Evolutionary conservation across 2,888 invertebrate genomes (phyloP), one percentile per base, ranked within the genome.

Genomic region (Molorchus minor): DNA sequence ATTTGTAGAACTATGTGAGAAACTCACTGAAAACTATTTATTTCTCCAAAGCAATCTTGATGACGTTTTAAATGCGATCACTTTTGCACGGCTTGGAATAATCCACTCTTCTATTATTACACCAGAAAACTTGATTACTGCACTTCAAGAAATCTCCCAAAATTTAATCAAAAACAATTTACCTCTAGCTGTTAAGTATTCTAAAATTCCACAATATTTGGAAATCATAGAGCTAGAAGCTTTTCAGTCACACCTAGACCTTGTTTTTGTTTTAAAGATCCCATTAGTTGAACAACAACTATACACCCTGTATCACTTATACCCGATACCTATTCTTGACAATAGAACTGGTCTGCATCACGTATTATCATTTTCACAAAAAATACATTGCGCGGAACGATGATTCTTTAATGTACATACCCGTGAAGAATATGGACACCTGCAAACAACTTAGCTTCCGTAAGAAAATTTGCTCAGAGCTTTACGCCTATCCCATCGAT

Each of bases 291-390:
- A 35, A 5, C 13, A 35, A 15, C 13, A 13, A n/a, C n/a, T n/a
- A n/a, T n/a, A n/a, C n/a, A n/a, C n/a, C n/a, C n/a, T n/a, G n/a
- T n/a, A n/a, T n/a, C n/a, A n/a, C n/a, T n/a, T n/a, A n/a, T n/a
- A n/a, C n/a, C n/a, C n/a, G n/a, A n/a, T n/a, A n/a, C n/a, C 35
- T 1, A 35, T 35, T 12, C n/a, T 52, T 5, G 30, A 52, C 1
- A 52, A 41, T 16, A 29, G 19, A 41, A 41, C 41, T 16, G 43
- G 33, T 10, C 30, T 33, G 19, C 52, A 41, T 17, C 41, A 52
- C 19, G 12, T 52, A 29, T 12, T 29, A 3, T 41, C 41, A 41
- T 19, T 30, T 30, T 41, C 19, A 4, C 29, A 13, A 33, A 25
- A n/a, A 29, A 15, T 41, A 19, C 29, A 29, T 52, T 30, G 41